These are phyloP conservation scores for Pseudanteris insignis DNA, from an alignment of 2,888 invertebrate genomes.

Conservation along the genomic window DNA sequence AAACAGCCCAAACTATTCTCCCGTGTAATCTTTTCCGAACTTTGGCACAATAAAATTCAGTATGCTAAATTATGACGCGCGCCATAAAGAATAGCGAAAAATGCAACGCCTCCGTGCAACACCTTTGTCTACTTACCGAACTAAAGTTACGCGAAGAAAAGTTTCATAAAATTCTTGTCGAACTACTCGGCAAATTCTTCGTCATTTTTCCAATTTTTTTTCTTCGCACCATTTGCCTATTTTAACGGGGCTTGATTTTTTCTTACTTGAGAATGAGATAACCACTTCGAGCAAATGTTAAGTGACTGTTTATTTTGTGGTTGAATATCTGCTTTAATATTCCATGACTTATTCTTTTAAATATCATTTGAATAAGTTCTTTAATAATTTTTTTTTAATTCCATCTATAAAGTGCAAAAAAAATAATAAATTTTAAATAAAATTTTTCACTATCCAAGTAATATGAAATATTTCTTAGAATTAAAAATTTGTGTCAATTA, in stretches of 20 bases:
- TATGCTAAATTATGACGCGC: constrained; percentile 37
- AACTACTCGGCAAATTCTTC: constrained; percentile 26
- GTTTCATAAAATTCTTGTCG: constrained; percentile 34
- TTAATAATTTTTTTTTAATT: too few relatives aligned
- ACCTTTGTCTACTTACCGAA: constrained; percentile 37
- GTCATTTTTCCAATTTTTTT: constrained; percentile 8
- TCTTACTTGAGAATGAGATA: not conserved
- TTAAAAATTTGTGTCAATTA: too few relatives aligned
- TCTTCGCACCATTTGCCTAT: constrained; percentile 16
- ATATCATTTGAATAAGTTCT: too few relatives aligned
- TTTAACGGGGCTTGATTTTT: not conserved
- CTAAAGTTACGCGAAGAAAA: constrained; percentile 16
- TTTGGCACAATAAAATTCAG: constrained; percentile 33
- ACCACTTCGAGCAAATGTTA: too few relatives aligned
- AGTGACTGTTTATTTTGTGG: too few relatives aligned
- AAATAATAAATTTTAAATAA: too few relatives aligned
- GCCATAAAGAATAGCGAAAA: constrained; percentile 23
- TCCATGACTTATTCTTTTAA: too few relatives aligned
- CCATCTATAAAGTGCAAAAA: too few relatives aligned
- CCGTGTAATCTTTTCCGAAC: constrained; percentile 21
- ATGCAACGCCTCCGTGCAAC: constrained; percentile 25
- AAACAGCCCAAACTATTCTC: constrained; percentile 9
- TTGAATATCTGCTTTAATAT: too few relatives aligned
- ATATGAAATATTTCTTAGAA: too few relatives aligned
- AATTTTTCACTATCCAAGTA: too few relatives aligned